Evolutionary conservation across 2,113 vertebrate species (phyloP).

Genomic region (Phalacrocorax pelagicus): DNA sequence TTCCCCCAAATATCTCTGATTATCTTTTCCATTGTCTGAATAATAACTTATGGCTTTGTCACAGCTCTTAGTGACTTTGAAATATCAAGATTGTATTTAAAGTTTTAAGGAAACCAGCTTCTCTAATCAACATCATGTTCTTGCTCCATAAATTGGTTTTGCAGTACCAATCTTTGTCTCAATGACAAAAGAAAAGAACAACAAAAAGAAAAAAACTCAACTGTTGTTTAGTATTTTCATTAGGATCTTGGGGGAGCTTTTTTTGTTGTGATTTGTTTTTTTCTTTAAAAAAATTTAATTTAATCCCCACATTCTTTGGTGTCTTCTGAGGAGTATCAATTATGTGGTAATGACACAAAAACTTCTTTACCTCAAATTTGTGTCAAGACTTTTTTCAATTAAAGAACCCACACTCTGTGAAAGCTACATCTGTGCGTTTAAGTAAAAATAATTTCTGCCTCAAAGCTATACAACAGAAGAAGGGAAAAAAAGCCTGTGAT

Average conservation of each 20-base stretch:
- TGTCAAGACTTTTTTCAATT: background rate
- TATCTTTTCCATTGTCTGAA: background rate
- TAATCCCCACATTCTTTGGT: background rate
- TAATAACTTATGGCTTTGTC: background rate
- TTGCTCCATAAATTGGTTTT: background rate
- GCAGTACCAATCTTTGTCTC: background rate
- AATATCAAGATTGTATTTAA: background rate
- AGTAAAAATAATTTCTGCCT: conserved; percentile 29
- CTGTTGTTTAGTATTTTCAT: background rate
- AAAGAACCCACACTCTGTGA: background rate
- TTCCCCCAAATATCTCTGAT: background rate
- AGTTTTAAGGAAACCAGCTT: background rate
- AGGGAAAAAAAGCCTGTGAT: background rate
- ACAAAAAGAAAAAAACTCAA: too few species aligned
- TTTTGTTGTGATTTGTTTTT: too few species aligned
- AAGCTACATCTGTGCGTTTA: background rate
- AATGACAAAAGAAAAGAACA: background rate
- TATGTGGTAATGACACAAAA: background rate
- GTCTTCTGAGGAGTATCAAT: background rate
- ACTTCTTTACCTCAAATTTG: background rate
- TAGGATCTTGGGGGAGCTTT: background rate
- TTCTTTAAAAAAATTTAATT: background rate
- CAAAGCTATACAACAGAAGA: background rate
- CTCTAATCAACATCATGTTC: background rate
- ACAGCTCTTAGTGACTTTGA: background rate